Evolutionary conservation across 2,797 vertebrate species (phyloP).

Genomic region (Pangasius mekongensis): DNA sequence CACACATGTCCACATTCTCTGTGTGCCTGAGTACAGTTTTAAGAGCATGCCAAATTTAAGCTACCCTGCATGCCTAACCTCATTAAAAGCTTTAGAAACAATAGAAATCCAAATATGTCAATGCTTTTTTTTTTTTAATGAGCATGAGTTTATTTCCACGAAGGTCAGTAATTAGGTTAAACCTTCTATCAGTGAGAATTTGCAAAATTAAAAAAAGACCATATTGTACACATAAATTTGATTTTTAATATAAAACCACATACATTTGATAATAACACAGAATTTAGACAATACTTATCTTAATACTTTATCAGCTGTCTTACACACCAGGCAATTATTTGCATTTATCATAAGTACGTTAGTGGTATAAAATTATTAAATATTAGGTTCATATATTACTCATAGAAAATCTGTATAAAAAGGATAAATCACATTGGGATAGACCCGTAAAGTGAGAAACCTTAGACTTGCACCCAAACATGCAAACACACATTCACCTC

Average conservation of each 20-base stretch:
- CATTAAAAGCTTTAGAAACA: slow-evolving; percentile 1
- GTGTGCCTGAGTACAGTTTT: slow-evolving; percentile 54
- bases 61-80: background rate
- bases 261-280: slow-evolving; percentile 65
- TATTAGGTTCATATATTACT: slow-evolving; percentile 88
- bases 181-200: slow-evolving; percentile 44
- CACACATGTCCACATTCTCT: background rate
- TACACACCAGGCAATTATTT: slow-evolving; percentile 78
- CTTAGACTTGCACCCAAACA: slow-evolving; percentile 36
- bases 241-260: slow-evolving; percentile 76
- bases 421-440: slow-evolving; percentile 78
- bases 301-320: slow-evolving; percentile 68
- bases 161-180: slow-evolving; percentile 45
- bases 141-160: slow-evolving; percentile 48
- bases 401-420: slow-evolving; percentile 84
- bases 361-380: slow-evolving; percentile 89
- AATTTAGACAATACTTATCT: slow-evolving; percentile 65
- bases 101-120: slow-evolving; percentile 21
- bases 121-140: slow-evolving; percentile 10
- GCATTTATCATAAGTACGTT: slow-evolving; percentile 80
- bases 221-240: slow-evolving; percentile 69
- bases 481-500: slow-evolving; percentile 21
- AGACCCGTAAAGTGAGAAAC: slow-evolving; percentile 77
- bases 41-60: background rate
- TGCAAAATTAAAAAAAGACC: slow-evolving; percentile 65